A percentile compares a stretch with the other conserved stretches of the same genome.
Conservation (phyloP, 2,888 invertebrate genomes). For the Pteria penguin region DNA sequence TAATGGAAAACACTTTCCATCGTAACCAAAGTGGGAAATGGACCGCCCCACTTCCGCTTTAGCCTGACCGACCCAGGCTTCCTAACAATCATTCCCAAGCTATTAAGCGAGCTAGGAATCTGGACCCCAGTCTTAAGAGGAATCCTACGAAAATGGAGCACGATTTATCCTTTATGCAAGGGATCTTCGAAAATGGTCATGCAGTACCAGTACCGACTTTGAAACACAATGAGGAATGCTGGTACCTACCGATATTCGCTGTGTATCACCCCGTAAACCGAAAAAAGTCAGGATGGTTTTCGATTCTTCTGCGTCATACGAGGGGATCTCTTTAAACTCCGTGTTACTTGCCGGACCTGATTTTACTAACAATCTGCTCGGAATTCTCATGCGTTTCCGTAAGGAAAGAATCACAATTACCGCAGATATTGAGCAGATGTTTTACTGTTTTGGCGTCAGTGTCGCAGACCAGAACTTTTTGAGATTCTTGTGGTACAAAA, state of each 20-base stretch:
- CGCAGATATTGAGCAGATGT: constrained; percentile 54
- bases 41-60: constrained; percentile 42
- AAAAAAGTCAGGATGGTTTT: constrained; percentile 50
- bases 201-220: constrained; percentile 43
- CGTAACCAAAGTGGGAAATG: constrained; percentile 31
- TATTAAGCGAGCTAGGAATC: constrained; percentile 22
- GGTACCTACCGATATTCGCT: constrained; percentile 55
- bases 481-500: constrained; percentile 51
- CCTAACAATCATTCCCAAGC: constrained; percentile 40
- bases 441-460: constrained; percentile 45
- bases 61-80: constrained; percentile 2
- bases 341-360: constrained; percentile 46
- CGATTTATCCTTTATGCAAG: constrained; percentile 43
- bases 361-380: constrained; percentile 46
- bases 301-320: constrained; percentile 46
- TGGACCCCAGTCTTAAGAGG: constrained; percentile 29
- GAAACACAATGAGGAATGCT: constrained; percentile 39
- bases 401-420: constrained; percentile 41
- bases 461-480: constrained; percentile 42
- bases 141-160: constrained; percentile 35
- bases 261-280: constrained; percentile 46
- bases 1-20: constrained; percentile 31
- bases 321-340: constrained; percentile 46
- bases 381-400: constrained; percentile 48
- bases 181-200: constrained; percentile 35